phyloP scores from a whole-genome alignment of 2,797 vertebrate species.

The Aselliscus stoliczkanus region DNA sequence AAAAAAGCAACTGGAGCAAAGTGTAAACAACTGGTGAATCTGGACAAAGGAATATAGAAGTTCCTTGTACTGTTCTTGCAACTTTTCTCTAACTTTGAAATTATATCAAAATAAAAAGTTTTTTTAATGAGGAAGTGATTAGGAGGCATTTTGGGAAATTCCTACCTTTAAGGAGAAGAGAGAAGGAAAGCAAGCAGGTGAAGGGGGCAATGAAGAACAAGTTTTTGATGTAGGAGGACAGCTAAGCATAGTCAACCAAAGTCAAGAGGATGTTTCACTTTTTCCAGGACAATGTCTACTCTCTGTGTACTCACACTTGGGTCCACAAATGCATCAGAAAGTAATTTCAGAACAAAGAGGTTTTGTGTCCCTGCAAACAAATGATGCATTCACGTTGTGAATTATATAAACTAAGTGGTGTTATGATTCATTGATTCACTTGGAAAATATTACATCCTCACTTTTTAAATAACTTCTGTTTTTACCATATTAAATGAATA shows the following conservation, averaged over 20 bases:
- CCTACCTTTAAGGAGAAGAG: neutral
- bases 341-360: neutral
- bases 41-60: neutral
- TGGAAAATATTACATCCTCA: slow-evolving; percentile 24
- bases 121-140: neutral
- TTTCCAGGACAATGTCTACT: neutral
- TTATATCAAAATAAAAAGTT: neutral
- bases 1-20: neutral
- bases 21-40: neutral
- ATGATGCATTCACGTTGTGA: neutral
- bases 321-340: slow-evolving; percentile 22
- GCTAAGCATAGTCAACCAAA: neutral
- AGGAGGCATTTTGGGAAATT: neutral
- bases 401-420: slow-evolving; percentile 41
- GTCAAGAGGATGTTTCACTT: neutral
- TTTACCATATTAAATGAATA: slow-evolving; percentile 50
- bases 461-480: slow-evolving; percentile 17
- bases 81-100: slow-evolving; percentile 11
- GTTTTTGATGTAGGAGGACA: neutral
- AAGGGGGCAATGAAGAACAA: neutral
- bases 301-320: neutral
- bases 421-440: slow-evolving; percentile 35
- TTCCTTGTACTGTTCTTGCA: neutral
- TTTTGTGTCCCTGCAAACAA: slow-evolving; percentile 29
- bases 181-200: neutral